phyloP scores from a whole-genome alignment of 2,888 invertebrate species.

The Chalcis sispes region DNA sequence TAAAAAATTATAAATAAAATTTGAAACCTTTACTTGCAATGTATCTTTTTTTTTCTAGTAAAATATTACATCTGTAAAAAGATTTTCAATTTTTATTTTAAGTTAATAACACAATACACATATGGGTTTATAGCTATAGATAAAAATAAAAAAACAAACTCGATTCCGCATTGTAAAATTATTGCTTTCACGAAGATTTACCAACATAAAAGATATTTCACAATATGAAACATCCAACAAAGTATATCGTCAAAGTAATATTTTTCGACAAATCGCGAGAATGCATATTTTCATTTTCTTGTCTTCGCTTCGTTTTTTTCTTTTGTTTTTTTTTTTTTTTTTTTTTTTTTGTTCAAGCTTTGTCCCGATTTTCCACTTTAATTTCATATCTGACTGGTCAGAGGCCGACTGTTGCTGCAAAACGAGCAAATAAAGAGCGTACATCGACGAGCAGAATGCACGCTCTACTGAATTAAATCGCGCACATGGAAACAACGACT shows the following conservation, averaged over 20 bases:
- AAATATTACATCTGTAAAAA: too few species aligned
- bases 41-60: too few species aligned
- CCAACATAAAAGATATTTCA: too few species aligned
- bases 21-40: too few species aligned
- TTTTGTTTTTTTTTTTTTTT: background rate
- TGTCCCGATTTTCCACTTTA: constrained; percentile 29
- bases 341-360: background rate
- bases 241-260: constrained; percentile 22
- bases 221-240: too few species aligned
- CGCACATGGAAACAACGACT: background rate
- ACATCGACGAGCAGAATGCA: background rate
- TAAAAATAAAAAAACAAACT: too few species aligned
- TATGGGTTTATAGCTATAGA: too few species aligned
- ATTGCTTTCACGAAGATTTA: too few species aligned
- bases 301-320: background rate
- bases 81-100: too few species aligned
- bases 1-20: too few species aligned
- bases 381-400: constrained; percentile 44
- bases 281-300: constrained; percentile 16
- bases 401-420: background rate
- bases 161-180: too few species aligned
- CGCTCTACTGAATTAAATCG: background rate
- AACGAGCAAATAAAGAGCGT: background rate
- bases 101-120: too few species aligned
- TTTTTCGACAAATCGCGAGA: constrained; percentile 14